Evolutionary conservation across 1,140 invertebrate genomes (phyloP), one percentile per base, ranked within the genome.

Genomic region (Lutraria rhynchaena): DNA sequence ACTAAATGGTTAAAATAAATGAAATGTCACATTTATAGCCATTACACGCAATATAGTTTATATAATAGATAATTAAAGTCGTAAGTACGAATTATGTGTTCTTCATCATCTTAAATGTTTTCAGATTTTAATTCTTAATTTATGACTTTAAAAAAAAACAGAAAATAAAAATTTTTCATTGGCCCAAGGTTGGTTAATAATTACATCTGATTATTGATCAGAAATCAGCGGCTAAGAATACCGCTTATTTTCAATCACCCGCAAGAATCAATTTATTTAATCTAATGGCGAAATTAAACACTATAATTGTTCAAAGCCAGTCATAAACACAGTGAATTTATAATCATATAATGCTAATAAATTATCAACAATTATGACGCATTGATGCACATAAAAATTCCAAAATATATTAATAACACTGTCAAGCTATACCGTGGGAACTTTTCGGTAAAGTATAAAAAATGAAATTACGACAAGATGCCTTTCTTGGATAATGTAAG

Each of bases 361-460:
- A 55, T 46, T 57, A n/a, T 58, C 53, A 57, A 37, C 53, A 73
- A 57, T 73, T 73, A 73, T 57, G 53, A 75, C 58, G 57, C 73
- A 75, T 51, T 61, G 58, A 75, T 75, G 73, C 73, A 75, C 73
- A 44, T 75, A 49, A 75, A 75, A 75, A 75, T 60, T 49, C 37
- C 44, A 61, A 61, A 75, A 75, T 49, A 61, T 75, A 75, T 75
- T 61, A 75, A 75, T 75, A 75, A 75, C 57, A 5, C 44, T 75
- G 73, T 75, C 73, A 75, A 67, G 41, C 37, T 29, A 61, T 44
- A 75, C 73, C 73, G 73, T 75, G 73, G 73, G 73, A 75, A 75
- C 33, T 22, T 75, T 75, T 75, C 73, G 46, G 31, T 49, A 33
- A 44, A 75, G 41, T 61, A 61, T 49, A 75, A 75, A 75, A 75